Evolutionary conservation across 1,140 invertebrate genomes (phyloP), one percentile per base, ranked within the genome.

Genomic region (Meloidogyne exigua): DNA sequence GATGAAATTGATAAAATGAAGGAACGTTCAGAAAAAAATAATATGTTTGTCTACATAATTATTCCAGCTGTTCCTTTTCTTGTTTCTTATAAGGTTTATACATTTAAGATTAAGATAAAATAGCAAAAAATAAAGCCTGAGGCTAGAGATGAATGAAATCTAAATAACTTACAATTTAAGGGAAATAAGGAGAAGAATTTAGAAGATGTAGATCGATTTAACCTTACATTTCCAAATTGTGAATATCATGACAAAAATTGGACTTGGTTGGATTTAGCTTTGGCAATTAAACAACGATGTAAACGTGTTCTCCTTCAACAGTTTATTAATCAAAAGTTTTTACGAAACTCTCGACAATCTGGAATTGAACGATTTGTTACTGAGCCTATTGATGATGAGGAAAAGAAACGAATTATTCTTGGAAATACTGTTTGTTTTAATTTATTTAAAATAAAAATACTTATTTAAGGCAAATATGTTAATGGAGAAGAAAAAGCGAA

Each of bases 1-100:
- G 94, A 96, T 87, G 95, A 98, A 86, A 95, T 98, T 0, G 95
- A 98, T 88, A 98, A 95, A 88, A 97, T 98, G 95, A 96, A 95
- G 90, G 93, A 98, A 89, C 90, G 96, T 82, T 96, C 96, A 0
- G 95, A 97, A 80, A 96, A 97, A 88, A 99, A 98, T 89, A 98
- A 98, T 89, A 90, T 96, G 32, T 99, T 99, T 88, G 93, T 97
- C 77, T 98, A 96, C 87, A 96, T 98, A 28, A 99, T 98, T 91
- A 91, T 91, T 21, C 95, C 96, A 0, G 95, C 98, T 89, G 95
- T 99, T 67, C 94, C 95, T 1, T 93, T 98, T 18, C 91, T 93
- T 67, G 93, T 99, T 10, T 97, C 94, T 81, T 99, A 98, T 89
- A 98, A 90, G 84, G 88, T 89, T 73, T 67, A 7, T 75, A 13